Evolutionary conservation across 2,797 vertebrate genomes (phyloP), one percentile per base, ranked within the genome.

Genomic region (Masticophis lateralis): DNA sequence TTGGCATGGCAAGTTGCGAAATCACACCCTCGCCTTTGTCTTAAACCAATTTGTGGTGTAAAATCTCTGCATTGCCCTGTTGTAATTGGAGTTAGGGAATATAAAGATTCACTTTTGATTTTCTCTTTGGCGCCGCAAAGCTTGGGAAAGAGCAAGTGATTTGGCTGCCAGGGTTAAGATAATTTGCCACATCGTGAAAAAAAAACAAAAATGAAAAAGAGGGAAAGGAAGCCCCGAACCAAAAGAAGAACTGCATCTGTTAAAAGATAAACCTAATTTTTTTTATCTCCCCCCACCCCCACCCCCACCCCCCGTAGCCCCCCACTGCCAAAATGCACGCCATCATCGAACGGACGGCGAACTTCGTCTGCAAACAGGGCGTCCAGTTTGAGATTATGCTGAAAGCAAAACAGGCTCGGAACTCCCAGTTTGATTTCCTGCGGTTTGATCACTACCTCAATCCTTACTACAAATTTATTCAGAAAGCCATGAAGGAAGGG

Each of bases 381-480:
- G 99, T 98, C 27, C 99, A 99, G 96, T 99, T 99, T 97, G 99
- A 99, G 96, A 99, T 99, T 0, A 99, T 99, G 98, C 97, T 99
- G 92, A 99, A 99, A 97, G 99, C 99, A n/a, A 99, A 99, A 97
- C 99, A 99, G 96, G 95, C 99, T 0, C 97, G 98, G 0, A 99
- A 99, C 98, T 99, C 99, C 0, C 99, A 99, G 97, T 99, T 99
- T 91, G 99, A 99, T 97, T 99, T 99, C 91, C 97, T 99, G 88
- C 98, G 99, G 0, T 99, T 99, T 61, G 99, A 99, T 97, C 99
- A 99, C 97, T 99, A 99, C 98, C 98, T 99, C 97, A 99, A 99
- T 95, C 99, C 99, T 51, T 99, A 99, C 97, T 99, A 99, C 97
- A 99, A 98, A 95, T 98, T 99, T 98, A 99, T 99, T 96, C 98